Evolutionary conservation across 35 echinoderm and acorn worm species (phyloP).

Genomic region (Apostichopus californicus): DNA sequence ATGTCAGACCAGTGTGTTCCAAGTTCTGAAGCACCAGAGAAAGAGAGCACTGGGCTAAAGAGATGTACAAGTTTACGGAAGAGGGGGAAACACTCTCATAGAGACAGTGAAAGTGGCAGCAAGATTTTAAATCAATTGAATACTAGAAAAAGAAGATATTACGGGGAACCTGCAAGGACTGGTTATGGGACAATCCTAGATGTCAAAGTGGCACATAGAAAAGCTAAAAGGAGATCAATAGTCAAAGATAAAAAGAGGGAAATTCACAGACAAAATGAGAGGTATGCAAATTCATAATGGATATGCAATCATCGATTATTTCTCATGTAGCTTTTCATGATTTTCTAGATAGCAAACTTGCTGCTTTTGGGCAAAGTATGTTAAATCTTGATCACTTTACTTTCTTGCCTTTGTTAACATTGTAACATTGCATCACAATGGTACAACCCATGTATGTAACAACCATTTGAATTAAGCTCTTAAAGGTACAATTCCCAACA

Average conservation of each 20-base stretch:
- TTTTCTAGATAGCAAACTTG: too few relatives aligned
- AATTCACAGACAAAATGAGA: slow-evolving; percentile 39
- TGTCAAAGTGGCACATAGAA: slow-evolving; percentile 19
- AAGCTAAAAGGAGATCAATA: slow-evolving; percentile 17
- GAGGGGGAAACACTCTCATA: background rate
- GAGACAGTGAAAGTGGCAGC: background rate
- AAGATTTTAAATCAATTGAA: background rate
- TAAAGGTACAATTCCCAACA: too few relatives aligned
- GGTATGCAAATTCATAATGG: background rate
- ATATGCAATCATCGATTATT: background rate
- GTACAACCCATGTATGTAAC: too few relatives aligned
- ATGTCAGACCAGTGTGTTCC: slow-evolving; percentile 40
- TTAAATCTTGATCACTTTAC: too few relatives aligned
- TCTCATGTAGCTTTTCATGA: too few relatives aligned
- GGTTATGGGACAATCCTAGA: background rate
- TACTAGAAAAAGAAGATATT: background rate
- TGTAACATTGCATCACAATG: too few relatives aligned
- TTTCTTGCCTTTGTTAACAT: too few relatives aligned
- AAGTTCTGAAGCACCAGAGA: background rate
- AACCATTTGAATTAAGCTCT: background rate
- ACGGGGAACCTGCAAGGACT: background rate
- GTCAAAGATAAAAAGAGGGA: slow-evolving; percentile 12
- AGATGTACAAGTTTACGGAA: background rate
- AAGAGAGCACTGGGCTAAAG: background rate
- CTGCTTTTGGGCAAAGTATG: too few relatives aligned